phyloP scores from a whole-genome alignment of 2,888 invertebrate species.

The Nomada fabriciana region DNA sequence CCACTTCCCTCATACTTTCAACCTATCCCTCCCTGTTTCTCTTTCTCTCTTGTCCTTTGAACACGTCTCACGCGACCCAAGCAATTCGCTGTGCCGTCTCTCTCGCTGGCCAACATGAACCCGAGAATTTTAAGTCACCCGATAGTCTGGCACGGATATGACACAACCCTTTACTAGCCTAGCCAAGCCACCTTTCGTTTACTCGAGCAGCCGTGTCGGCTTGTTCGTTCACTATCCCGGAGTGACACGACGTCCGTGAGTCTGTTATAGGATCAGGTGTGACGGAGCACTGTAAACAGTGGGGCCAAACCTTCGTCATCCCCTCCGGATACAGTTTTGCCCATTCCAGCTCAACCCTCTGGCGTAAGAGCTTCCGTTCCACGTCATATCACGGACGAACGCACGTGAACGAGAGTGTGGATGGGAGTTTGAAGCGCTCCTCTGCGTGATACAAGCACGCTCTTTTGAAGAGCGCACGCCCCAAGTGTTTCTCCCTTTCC shows the following conservation, averaged over 20 bases:
- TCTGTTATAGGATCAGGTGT: conserved; percentile 67
- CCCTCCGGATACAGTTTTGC: conserved; percentile 47
- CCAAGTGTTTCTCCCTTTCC: conserved; percentile 22
- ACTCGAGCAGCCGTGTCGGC: conserved; percentile 14
- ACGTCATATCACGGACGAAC: conserved; percentile 52
- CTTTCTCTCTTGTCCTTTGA: neutral
- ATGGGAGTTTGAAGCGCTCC: conserved; percentile 58
- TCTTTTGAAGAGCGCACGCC: conserved; percentile 51
- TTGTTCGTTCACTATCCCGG: conserved; percentile 37
- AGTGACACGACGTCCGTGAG: conserved; percentile 48
- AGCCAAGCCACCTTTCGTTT: conserved; percentile 39
- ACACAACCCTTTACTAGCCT: neutral
- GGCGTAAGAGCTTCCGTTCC: conserved; percentile 36
- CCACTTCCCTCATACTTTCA: neutral
- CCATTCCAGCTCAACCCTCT: conserved; percentile 4
- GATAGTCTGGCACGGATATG: neutral
- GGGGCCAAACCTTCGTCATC: conserved; percentile 44
- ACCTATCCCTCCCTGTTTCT: neutral
- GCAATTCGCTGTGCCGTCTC: conserved; percentile 31
- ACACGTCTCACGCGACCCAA: neutral
- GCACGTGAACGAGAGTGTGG: conserved; percentile 46
- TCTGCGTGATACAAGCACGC: conserved; percentile 34
- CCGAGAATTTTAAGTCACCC: conserved; percentile 49
- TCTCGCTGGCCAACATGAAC: conserved; percentile 7
- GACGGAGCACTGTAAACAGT: conserved; percentile 63